These are phyloP conservation scores for Neodontobutis hainanensis DNA, from an alignment of 2,113 vertebrate genomes.

Conservation along the genomic window DNA sequence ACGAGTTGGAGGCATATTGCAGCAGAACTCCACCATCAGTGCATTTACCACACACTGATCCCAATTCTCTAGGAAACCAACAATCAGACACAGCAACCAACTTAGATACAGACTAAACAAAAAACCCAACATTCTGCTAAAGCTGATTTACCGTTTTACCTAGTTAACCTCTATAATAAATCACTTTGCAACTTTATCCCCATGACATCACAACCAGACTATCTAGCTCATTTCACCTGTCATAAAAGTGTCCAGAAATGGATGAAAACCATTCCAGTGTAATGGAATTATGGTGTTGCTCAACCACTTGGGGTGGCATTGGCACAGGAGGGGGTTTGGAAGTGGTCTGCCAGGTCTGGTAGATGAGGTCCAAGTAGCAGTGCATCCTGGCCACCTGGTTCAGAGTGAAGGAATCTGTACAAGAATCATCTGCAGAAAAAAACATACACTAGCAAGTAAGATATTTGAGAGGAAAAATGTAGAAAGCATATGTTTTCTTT, in stretches of 20 bases:
- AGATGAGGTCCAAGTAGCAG: constrained; percentile 96
- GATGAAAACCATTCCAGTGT: constrained; percentile 95
- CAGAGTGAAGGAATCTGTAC: constrained; percentile 95
- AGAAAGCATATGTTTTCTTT: neutral
- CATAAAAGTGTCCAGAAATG: constrained; percentile 91
- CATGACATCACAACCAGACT: constrained; percentile 3
- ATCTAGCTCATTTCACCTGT: constrained; percentile 88
- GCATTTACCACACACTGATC: constrained; percentile 97
- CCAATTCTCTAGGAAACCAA: constrained; percentile 99
- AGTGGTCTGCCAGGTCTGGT: constrained; percentile 91
- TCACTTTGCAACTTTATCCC: neutral
- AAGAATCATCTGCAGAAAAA: constrained; percentile 89
- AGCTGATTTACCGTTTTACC: neutral
- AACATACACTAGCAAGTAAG: neutral
- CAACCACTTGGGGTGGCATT: constrained; percentile 89
- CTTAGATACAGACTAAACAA: constrained; percentile 85
- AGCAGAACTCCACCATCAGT: constrained; percentile 88
- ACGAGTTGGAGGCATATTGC: constrained; percentile 93
- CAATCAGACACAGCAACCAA: constrained; percentile 87
- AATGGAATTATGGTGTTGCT: constrained; percentile 82
- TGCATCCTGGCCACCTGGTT: constrained; percentile 99
- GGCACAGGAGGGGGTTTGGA: constrained; percentile 88
- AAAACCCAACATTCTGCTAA: neutral
- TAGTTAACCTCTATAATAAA: neutral
- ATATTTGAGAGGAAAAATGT: neutral